These are phyloP conservation scores for Coptodon rendalli DNA, from an alignment of 2,113 vertebrate genomes.

Conservation along the genomic window DNA sequence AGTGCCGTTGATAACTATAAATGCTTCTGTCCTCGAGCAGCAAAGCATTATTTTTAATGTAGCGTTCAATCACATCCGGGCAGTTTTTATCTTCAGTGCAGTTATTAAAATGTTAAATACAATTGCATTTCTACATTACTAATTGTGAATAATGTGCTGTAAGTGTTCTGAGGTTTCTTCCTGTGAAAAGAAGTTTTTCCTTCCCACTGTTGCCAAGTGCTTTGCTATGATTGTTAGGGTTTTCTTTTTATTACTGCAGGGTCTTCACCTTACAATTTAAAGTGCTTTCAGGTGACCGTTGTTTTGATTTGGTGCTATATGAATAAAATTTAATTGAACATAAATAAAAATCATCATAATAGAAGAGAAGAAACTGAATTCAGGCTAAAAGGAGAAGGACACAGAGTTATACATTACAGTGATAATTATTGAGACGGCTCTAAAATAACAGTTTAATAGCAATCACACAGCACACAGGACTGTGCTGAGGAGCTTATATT, in stretches of 20 bases:
- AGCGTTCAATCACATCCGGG: not conserved
- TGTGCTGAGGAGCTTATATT: too few relatives aligned
- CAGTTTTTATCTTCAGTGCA: not conserved
- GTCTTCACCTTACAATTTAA: not conserved
- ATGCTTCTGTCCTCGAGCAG: not conserved
- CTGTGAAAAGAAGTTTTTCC: not conserved
- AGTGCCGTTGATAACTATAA: not conserved
- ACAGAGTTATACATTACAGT: not conserved
- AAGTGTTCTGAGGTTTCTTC: not conserved
- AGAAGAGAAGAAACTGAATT: not conserved
- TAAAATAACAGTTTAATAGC: not conserved
- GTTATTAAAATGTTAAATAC: not conserved
- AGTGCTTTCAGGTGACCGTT: not conserved
- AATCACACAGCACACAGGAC: not conserved
- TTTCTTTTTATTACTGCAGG: not conserved
- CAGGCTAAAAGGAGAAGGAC: not conserved
- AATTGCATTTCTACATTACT: not conserved
- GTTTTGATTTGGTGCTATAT: not conserved
- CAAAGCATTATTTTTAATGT: fast-evolving
- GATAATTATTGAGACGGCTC: not conserved
- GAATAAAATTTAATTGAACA: not conserved
- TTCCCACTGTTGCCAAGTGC: not conserved
- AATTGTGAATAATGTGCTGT: not conserved
- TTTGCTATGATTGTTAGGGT: not conserved
- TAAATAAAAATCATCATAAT: not conserved